Evolutionary conservation across 1,140 invertebrate species (phyloP).

Genomic region (Portunus trituberculatus): DNA sequence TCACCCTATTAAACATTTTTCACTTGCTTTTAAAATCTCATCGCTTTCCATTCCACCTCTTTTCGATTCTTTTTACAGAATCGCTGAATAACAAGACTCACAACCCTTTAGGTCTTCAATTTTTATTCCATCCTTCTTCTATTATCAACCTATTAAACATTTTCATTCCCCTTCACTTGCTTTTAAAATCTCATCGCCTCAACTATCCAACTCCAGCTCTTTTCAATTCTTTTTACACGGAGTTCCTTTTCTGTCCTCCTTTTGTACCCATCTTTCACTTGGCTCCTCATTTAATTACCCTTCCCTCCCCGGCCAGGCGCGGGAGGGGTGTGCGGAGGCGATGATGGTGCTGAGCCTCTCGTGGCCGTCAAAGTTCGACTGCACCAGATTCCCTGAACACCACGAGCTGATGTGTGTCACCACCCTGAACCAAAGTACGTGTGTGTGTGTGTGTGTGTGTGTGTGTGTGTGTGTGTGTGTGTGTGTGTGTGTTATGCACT

Average conservation of each 20-base stretch:
- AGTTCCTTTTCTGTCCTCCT: no score
- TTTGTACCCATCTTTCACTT: no score
- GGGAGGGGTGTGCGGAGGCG: conserved; percentile 45
- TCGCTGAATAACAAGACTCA: background rate
- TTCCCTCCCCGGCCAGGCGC: conserved; percentile 44
- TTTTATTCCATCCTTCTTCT: background rate
- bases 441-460: conserved; percentile 35
- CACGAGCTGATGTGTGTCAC: conserved; percentile 68
- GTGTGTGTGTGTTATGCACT: background rate
- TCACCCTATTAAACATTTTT: no score
- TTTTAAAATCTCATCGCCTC: no score
- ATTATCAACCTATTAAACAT: no score
- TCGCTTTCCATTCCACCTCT: no score
- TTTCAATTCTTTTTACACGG: no score
- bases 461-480: conserved; percentile 26
- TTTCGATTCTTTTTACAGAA: background rate
- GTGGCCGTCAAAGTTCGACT: conserved; percentile 68
- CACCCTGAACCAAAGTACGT: conserved; percentile 54
- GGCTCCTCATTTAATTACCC: background rate
- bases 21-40: no score
- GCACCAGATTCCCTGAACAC: conserved; percentile 64
- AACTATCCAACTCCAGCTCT: no score
- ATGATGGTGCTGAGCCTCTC: conserved; percentile 8
- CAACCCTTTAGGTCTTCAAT: background rate
- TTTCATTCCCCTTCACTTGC: no score